Base-by-base conservation (phyloP, 2,797 vertebrate genomes). In the Tolypeutes matacus region DNA sequence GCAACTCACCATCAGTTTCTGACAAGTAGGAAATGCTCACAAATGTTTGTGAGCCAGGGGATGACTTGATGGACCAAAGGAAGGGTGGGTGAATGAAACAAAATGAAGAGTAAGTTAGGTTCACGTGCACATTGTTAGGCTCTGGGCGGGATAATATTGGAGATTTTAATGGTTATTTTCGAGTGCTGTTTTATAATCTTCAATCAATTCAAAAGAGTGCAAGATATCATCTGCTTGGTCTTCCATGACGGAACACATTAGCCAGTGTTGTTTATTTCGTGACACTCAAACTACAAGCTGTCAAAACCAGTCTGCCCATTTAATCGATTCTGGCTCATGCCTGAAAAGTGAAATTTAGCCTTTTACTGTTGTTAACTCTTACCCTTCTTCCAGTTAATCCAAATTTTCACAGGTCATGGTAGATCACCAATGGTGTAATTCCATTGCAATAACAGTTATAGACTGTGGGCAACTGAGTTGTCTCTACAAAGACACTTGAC, bases 241-340 rank as follows among this genome's bases (percentile, higher is more conserved):
- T 95, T 84, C 78, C 78, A 77, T 53, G 78, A 95, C 75, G 93
- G 88, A 89, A 60, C 64, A 72, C 72, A 96, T 96, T 93, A 97
- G 77, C 60, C 86, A 92, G 67, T 81, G 65, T 80, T 89, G 77
- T 93, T 94, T 95, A 94, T 93, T 96, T 67, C 17, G 1, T 83
- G 85, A 93, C 91, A 76, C 81, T 96, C 36, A n/a, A 83, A 72
- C 93, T 84, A 91, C 0, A 2, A 91, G 70, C 93, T 97, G 96
- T 96, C 96, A 93, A 97, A 94, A 93, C 51, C 95, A 91, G 94
- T 97, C 92, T 97, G 92, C 76, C 85, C 65, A 84, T 88, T 92
- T 65, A 95, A 94, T 96, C 25, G 21, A 86, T 97, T 94, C 85
- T 96, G 96, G 94, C 82, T 95, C 72, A 39, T 92, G 95, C 96